These are phyloP conservation scores for Nyctibius bracteatus DNA, from an alignment of 2,113 vertebrate species.

Conservation along the genomic window DNA sequence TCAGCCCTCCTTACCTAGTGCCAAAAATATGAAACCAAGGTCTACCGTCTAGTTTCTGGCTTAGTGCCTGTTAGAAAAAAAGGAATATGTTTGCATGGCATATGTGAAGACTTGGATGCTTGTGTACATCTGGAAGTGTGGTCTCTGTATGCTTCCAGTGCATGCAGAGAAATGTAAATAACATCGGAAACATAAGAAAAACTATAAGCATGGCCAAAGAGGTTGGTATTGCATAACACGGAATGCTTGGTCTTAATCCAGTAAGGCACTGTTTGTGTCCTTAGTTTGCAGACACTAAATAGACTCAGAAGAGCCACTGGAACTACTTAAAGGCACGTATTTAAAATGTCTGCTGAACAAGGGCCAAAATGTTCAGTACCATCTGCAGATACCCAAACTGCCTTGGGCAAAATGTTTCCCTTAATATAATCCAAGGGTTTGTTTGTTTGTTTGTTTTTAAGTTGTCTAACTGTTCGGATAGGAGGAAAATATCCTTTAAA, in stretches of 20 bases:
- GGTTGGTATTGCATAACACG: neutral
- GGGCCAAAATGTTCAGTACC: slow-evolving; percentile 44
- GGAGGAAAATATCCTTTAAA: slow-evolving; percentile 21
- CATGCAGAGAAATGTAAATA: neutral
- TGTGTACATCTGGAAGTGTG: neutral
- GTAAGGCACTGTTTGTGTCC: neutral
- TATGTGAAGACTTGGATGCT: neutral
- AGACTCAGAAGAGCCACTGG: neutral
- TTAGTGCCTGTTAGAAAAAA: neutral
- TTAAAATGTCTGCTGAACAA: slow-evolving; percentile 48
- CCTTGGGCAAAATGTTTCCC: slow-evolving; percentile 55
- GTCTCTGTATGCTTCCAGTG: neutral
- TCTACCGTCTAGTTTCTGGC: neutral
- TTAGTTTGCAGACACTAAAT: neutral
- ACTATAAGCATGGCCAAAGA: neutral
- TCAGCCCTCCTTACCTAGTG: neutral
- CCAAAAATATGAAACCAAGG: neutral
- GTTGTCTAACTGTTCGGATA: neutral
- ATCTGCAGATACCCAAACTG: slow-evolving; percentile 53
- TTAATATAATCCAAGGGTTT: slow-evolving; percentile 60
- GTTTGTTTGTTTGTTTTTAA: slow-evolving; percentile 55
- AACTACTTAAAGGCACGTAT: slow-evolving; percentile 21
- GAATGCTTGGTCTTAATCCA: neutral
- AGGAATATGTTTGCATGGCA: neutral
- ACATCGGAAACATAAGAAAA: neutral